phyloP scores from a whole-genome alignment of 2,888 invertebrate genomes.

The Xanthorhoe designata region DNA sequence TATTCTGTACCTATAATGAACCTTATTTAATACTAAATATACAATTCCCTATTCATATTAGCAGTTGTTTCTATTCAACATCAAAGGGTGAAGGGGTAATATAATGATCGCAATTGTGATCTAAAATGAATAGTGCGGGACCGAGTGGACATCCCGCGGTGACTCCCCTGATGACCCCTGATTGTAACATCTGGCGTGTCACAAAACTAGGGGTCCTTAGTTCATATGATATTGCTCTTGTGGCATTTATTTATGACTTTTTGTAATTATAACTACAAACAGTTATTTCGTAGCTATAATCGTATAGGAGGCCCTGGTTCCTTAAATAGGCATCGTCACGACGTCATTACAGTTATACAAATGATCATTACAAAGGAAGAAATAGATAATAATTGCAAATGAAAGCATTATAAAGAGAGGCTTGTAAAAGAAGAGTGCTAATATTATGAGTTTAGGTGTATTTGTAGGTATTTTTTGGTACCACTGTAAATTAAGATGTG shows the following conservation, averaged over 20 bases:
- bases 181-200: conserved; percentile 50
- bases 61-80: conserved; percentile 39
- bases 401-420: too few species aligned
- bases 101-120: conserved; percentile 42
- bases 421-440: too few species aligned
- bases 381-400: too few species aligned
- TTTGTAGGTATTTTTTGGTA: too few species aligned
- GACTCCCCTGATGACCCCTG: conserved; percentile 47
- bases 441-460: too few species aligned
- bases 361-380: too few species aligned
- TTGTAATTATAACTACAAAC: background rate
- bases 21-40: background rate
- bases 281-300: too few species aligned
- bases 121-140: conserved; percentile 39
- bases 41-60: conserved; percentile 26
- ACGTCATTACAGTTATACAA: too few species aligned
- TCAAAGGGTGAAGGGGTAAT: conserved; percentile 39
- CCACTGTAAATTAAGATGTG: too few species aligned
- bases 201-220: conserved; percentile 21
- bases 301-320: too few species aligned
- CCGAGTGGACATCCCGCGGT: conserved; percentile 52
- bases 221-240: conserved; percentile 9
- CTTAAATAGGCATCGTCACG: too few species aligned
- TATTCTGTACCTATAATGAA: background rate
- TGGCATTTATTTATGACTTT: background rate